Percentiles rank a stretch among this genome's conserved stretches.
Evolutionary conservation across 2,113 vertebrate species (phyloP).

Genomic region (Pagrus major): DNA sequence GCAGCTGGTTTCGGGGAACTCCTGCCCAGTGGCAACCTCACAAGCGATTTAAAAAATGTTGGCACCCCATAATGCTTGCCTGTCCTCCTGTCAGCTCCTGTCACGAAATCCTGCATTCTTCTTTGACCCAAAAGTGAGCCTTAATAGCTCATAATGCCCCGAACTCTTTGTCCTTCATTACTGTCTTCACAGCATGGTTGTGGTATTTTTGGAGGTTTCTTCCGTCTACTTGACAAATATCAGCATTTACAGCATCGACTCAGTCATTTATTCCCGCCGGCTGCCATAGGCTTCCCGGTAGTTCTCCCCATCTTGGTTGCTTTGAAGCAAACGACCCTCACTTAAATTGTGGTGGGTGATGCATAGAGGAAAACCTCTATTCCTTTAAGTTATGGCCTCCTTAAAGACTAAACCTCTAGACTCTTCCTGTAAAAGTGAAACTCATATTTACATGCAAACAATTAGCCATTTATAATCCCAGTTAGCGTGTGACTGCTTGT

Average conservation of each 20-base stretch:
- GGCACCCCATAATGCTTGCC: slow-evolving; percentile 10
- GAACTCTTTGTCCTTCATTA: neutral
- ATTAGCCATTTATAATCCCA: slow-evolving; percentile 32
- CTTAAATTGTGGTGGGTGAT: slow-evolving; percentile 13
- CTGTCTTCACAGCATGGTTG: slow-evolving; percentile 29
- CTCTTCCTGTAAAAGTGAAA: slow-evolving; percentile 10
- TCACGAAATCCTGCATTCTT: slow-evolving; percentile 53
- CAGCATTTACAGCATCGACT: slow-evolving; percentile 21
- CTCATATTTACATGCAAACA: slow-evolving; percentile 35
- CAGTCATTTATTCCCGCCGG: slow-evolving; percentile 15
- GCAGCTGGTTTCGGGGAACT: slow-evolving; percentile 43
- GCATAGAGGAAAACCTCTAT: neutral
- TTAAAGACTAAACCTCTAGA: slow-evolving; percentile 1
- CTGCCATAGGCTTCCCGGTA: slow-evolving; percentile 24
- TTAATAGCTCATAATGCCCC: slow-evolving; percentile 24
- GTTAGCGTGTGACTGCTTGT: slow-evolving; percentile 23
- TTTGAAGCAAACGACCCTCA: slow-evolving; percentile 27
- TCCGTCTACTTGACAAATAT: slow-evolving; percentile 32
- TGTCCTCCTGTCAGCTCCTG: slow-evolving; percentile 25
- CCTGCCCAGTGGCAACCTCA: slow-evolving; percentile 15
- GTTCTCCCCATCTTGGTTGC: slow-evolving; percentile 22
- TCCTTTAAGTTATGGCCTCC: slow-evolving; percentile 22
- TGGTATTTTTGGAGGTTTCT: slow-evolving; percentile 29
- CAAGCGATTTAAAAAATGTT: slow-evolving; percentile 18
- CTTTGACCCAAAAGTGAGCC: slow-evolving; percentile 30